phyloP scores from a whole-genome alignment of 2,888 invertebrate species.

The Coelogynopora nodosa region DNA sequence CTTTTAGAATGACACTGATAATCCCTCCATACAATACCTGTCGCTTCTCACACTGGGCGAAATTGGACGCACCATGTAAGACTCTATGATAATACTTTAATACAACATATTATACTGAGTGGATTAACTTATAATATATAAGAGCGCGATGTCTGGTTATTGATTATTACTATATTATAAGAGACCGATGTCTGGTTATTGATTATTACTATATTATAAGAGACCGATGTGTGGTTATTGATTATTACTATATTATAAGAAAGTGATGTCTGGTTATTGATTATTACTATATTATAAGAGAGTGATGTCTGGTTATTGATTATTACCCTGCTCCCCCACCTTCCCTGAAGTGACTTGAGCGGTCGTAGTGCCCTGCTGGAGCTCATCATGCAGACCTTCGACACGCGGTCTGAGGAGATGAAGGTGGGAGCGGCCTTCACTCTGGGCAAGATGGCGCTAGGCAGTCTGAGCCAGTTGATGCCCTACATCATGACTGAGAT shows the following conservation, averaged over 20 bases:
- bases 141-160: too few relatives aligned
- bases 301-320: constrained; percentile 14
- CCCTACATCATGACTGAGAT: constrained; percentile 91
- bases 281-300: neutral
- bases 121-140: too few relatives aligned
- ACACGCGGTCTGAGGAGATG: constrained; percentile 33
- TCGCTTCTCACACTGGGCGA: constrained; percentile 90
- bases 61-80: constrained; percentile 86
- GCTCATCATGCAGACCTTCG: constrained; percentile 17
- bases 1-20: neutral
- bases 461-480: constrained; percentile 84
- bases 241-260: too few relatives aligned
- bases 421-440: constrained; percentile 43
- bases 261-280: too few relatives aligned
- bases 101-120: too few relatives aligned
- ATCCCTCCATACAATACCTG: constrained; percentile 64
- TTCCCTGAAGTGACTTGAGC: constrained; percentile 57
- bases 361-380: constrained; percentile 59
- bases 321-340: neutral
- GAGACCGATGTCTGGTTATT: too few relatives aligned
- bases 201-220: too few relatives aligned
- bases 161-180: too few relatives aligned
- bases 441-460: constrained; percentile 81
- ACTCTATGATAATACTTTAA: too few relatives aligned
- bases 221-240: too few relatives aligned